A percentile compares a stretch with the other conserved stretches of the same genome.
Conservation (phyloP, 2,888 invertebrate species). For the Eurois occulta region DNA sequence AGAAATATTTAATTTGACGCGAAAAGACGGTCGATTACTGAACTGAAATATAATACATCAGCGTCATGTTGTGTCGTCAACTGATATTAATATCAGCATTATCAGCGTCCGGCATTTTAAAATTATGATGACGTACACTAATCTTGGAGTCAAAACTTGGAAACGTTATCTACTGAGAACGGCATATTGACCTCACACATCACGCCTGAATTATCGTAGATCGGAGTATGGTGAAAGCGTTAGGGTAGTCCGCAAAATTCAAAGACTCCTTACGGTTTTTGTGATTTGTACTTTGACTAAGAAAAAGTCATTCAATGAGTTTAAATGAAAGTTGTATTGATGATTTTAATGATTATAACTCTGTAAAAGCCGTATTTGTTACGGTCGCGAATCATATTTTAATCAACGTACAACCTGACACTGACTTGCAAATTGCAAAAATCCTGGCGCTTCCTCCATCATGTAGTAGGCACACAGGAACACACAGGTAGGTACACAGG, state of each 20-base stretch:
- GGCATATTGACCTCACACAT: not conserved
- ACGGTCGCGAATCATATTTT: too few species aligned
- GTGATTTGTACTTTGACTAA: too few species aligned
- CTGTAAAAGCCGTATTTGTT: too few species aligned
- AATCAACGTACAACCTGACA: too few species aligned
- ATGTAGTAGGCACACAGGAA: too few species aligned
- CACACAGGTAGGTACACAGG: too few species aligned
- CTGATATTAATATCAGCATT: slow-evolving; percentile 33
- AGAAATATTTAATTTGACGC: slow-evolving; percentile 41
- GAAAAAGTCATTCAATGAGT: too few species aligned
- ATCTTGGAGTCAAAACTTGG: not conserved
- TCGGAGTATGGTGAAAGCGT: not conserved
- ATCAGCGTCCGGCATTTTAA: slow-evolving; percentile 15
- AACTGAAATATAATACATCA: slow-evolving; percentile 49
- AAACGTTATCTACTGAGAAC: not conserved
- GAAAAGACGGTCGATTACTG: slow-evolving; percentile 27
- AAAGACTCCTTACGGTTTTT: too few species aligned
- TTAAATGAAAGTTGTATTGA: too few species aligned
- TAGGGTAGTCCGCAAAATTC: not conserved
- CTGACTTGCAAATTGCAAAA: too few species aligned
- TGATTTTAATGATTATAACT: too few species aligned
- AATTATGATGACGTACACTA: not conserved
- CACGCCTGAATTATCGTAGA: not conserved
- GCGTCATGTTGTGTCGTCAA: slow-evolving; percentile 15
- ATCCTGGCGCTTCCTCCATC: too few species aligned